A percentile compares a stretch with the other conserved stretches of the same genome.
Conservation (phyloP, 2,888 invertebrate genomes). For the Chelonus formosanus region DNA sequence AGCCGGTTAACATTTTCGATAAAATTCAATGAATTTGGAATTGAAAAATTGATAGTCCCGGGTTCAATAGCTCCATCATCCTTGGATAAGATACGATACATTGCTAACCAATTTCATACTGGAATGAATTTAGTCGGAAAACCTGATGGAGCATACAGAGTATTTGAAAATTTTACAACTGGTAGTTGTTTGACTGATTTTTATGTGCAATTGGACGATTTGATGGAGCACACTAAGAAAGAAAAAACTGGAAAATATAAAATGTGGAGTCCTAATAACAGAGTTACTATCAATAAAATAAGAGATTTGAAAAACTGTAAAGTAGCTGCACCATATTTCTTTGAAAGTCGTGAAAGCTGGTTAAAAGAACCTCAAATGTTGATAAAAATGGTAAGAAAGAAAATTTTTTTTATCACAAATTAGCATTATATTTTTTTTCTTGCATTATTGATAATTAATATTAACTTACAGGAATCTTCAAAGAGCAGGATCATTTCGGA, state of each 20-base stretch:
- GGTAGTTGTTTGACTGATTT: slow-evolving; percentile 47
- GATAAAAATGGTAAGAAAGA: slow-evolving; percentile 11
- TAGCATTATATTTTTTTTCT: neutral
- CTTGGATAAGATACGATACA: slow-evolving; percentile 45
- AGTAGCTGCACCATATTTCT: slow-evolving; percentile 28
- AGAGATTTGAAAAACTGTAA: slow-evolving; percentile 28
- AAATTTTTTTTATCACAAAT: neutral
- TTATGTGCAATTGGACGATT: slow-evolving; percentile 31
- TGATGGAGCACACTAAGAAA: neutral
- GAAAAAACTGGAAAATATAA: slow-evolving; percentile 9
- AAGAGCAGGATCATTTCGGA: slow-evolving; percentile 26
- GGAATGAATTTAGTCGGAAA: slow-evolving; percentile 40
- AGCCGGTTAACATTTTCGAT: slow-evolving; percentile 42
- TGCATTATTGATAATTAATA: neutral
- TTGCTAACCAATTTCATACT: slow-evolving; percentile 47
- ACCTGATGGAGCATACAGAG: slow-evolving; percentile 40
- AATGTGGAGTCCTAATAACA: slow-evolving; percentile 18
- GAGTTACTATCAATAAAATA: slow-evolving; percentile 14
- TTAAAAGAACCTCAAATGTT: slow-evolving; percentile 13
- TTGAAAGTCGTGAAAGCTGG: slow-evolving; percentile 25
- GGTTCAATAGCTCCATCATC: slow-evolving; percentile 40
- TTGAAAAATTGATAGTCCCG: slow-evolving; percentile 46
- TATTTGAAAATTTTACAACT: slow-evolving; percentile 47
- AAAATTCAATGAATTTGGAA: slow-evolving; percentile 45
- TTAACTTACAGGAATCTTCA: slow-evolving; percentile 7